A percentile compares a stretch with the other conserved stretches of the same genome.
phyloP scores from a whole-genome alignment of 1,140 invertebrate species.

The Phenacoccus solenopsis region DNA sequence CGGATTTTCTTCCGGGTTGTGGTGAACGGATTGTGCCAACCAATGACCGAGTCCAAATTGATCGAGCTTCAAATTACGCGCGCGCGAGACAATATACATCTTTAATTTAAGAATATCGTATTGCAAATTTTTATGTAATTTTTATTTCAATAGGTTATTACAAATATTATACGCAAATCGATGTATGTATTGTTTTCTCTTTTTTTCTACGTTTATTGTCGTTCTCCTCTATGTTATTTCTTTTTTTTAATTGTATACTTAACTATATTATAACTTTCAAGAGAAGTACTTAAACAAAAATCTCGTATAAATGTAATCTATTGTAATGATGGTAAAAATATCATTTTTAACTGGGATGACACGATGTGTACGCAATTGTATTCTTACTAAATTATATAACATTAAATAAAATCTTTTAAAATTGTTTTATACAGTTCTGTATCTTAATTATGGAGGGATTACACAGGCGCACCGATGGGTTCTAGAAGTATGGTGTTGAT shows the following conservation, averaged over 20 bases:
- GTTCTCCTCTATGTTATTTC: background rate
- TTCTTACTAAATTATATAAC: background rate
- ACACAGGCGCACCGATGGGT: slow-evolving; percentile 26
- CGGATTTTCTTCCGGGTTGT: slow-evolving; percentile 42
- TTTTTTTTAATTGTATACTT: background rate
- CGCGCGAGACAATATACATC: background rate
- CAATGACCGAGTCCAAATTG: background rate
- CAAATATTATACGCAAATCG: background rate
- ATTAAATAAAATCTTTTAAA: background rate
- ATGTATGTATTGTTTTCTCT: background rate
- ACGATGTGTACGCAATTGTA: too few species aligned
- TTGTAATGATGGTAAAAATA: background rate
- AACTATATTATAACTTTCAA: background rate
- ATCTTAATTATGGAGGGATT: slow-evolving; percentile 2
- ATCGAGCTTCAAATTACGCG: background rate
- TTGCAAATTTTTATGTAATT: background rate
- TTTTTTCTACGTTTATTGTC: background rate
- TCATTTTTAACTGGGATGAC: background rate
- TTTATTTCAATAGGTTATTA: background rate
- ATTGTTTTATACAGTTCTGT: background rate
- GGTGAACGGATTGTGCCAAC: slow-evolving; percentile 33
- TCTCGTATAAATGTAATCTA: too few species aligned
- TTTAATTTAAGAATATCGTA: background rate
- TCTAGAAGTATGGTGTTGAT: slow-evolving; percentile 29
- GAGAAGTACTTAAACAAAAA: background rate